Evolutionary conservation across 2,113 vertebrate genomes (phyloP).

Genomic region (Crotalus horridus): DNA sequence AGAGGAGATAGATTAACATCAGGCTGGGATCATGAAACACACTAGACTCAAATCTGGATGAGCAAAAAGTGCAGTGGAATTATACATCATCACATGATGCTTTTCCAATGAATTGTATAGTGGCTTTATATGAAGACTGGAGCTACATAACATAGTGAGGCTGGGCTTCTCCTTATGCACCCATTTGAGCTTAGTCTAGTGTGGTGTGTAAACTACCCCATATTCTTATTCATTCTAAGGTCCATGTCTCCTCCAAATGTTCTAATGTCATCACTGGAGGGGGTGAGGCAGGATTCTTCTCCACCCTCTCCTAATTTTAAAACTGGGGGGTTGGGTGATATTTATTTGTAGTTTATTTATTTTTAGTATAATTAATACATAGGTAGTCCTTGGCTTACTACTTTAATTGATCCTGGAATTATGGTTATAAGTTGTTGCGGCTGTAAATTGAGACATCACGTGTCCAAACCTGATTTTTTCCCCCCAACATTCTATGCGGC

Average conservation of each 20-base stretch:
- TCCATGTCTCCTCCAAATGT: neutral
- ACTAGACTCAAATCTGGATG: neutral
- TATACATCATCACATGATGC: neutral
- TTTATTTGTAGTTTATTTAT: neutral
- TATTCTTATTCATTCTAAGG: neutral
- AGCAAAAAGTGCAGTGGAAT: neutral
- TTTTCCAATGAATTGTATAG: neutral
- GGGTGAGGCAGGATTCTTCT: neutral
- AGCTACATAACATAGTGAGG: neutral
- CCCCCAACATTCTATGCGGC: neutral
- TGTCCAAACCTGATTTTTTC: no score
- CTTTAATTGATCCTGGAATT: no score
- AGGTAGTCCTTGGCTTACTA: neutral
- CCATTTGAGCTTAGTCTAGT: neutral
- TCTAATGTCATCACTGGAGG: neutral
- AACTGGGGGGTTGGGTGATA: neutral
- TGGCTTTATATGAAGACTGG: neutral
- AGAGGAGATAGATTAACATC: neutral
- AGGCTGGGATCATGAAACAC: neutral
- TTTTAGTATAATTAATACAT: neutral
- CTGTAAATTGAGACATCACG: no score
- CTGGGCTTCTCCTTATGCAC: neutral
- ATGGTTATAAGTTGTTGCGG: no score
- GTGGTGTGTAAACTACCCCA: neutral
- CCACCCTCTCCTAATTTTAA: neutral